Evolutionary conservation across 2,888 invertebrate species (phyloP).

Genomic region (Microctonus brassicae): DNA sequence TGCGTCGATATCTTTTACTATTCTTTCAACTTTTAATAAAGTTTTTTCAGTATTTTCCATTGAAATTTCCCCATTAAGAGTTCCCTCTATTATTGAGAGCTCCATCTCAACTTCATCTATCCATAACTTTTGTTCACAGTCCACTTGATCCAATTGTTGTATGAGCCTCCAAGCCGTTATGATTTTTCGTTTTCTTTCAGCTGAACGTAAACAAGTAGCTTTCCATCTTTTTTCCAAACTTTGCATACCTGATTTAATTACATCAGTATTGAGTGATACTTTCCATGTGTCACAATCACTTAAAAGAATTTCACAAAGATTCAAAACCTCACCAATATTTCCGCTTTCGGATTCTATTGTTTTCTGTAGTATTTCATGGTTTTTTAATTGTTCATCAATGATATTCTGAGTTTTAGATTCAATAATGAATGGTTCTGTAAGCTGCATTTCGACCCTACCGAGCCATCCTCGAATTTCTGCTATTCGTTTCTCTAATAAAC

Average conservation of each 20-base stretch:
- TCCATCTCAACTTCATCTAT: slow-evolving; percentile 76
- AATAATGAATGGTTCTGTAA: slow-evolving; percentile 78
- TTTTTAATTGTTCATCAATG: slow-evolving; percentile 78
- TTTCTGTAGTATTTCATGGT: slow-evolving; percentile 81
- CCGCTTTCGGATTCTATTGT: slow-evolving; percentile 83
- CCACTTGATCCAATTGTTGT: slow-evolving; percentile 74
- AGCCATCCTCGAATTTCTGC: slow-evolving; percentile 81
- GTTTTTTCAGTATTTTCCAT: slow-evolving; percentile 74
- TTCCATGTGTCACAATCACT: slow-evolving; percentile 82
- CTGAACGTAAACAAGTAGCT: slow-evolving; percentile 80
- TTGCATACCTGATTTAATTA: slow-evolving; percentile 77
- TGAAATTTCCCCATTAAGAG: slow-evolving; percentile 68
- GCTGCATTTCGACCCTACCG: slow-evolving; percentile 78
- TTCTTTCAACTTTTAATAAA: slow-evolving; percentile 72
- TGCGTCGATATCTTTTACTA: slow-evolving; percentile 73
- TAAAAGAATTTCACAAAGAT: slow-evolving; percentile 82
- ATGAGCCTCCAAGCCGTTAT: slow-evolving; percentile 75
- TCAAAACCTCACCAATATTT: slow-evolving; percentile 83
- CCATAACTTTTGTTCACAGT: slow-evolving; percentile 75
- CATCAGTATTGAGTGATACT: slow-evolving; percentile 79
- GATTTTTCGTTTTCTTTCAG: slow-evolving; percentile 80
- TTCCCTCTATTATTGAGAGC: slow-evolving; percentile 74
- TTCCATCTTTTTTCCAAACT: slow-evolving; percentile 86
- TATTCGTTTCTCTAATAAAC: slow-evolving; percentile 79
- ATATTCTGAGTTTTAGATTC: slow-evolving; percentile 77